Base-by-base conservation (phyloP, 2,888 invertebrate genomes). In the Limnephilus auricula region DNA sequence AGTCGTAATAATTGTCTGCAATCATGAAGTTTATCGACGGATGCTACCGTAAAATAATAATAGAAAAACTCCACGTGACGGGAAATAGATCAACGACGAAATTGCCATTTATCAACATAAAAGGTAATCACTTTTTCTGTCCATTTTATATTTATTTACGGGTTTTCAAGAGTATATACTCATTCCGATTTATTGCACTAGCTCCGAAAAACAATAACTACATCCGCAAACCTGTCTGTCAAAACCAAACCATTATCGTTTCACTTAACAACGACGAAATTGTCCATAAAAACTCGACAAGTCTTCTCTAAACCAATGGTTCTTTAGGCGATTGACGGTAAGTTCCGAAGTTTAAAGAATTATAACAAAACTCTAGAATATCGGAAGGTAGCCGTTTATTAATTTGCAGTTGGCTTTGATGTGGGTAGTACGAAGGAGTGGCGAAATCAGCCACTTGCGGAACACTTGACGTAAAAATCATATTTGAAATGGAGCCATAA, bases 401-500 rank as follows among this genome's bases (percentile, higher is more conserved):
- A 65, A 65, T 65, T 65, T 65, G 65, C 25, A 25, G 31, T 34
- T 18, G 15, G 82, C 32, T 34, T 34, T 37, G 37, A 25, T 34
- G 82, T 82, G 34, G 65, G 25, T 50, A 50, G 18, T 45, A 65
- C 25, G 82, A 90, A 90, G 82, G 89, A 78, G 37, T 92, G 90
- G 87, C 34, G 92, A 91, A 92, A 92, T 84, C 85, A 5, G 82
- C n/a, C 80, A 87, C 90, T 92, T 91, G 92, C 91, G 91, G 92
- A 91, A 91, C 83, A 84, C 87, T 82, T 87, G 87, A 89, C 82
- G 92, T 89, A 89, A 92, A 91, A 91, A 91, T 92, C 89, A 91
- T 92, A 92, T 91, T 92, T 86, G 90, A 92, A 92, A 91, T 90
- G 88, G 90, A 92, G 91, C 91, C 92, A 92, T 92, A 92, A 91